Conservation (phyloP, 2,888 invertebrate species). For the Teinopalpus imperialis region DNA sequence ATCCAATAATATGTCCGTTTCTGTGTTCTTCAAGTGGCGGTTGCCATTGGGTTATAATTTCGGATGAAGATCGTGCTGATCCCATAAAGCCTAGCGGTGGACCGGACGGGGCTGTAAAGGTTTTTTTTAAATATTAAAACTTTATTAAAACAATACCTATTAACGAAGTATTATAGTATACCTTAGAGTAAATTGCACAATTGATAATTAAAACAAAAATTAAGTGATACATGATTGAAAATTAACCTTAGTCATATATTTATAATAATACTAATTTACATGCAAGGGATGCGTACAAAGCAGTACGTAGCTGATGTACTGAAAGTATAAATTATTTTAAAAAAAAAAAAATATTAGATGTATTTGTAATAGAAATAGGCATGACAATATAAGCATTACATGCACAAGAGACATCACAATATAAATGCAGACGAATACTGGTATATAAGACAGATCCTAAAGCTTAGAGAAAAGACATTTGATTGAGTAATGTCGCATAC, state of each 20-base stretch:
- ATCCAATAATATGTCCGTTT: constrained; percentile 97
- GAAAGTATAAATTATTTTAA: constrained; percentile 6
- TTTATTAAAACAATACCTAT: too few species aligned
- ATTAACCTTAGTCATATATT: background rate
- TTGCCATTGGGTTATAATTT: constrained; percentile 98
- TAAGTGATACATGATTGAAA: background rate
- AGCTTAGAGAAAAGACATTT: constrained; percentile 13
- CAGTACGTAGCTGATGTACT: constrained; percentile 13
- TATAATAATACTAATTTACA: constrained; percentile 11
- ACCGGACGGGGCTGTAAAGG: constrained; percentile 94
- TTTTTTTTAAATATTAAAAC: too few species aligned
- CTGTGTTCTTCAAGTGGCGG: constrained; percentile 96
- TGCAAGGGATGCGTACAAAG: constrained; percentile 22
- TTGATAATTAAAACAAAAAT: too few species aligned
- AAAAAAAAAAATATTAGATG: too few species aligned
- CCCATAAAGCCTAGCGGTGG: constrained; percentile 97
- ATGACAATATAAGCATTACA: constrained; percentile 20
- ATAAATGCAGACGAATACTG: constrained; percentile 14
- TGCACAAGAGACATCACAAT: constrained; percentile 18
- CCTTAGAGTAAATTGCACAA: too few species aligned
- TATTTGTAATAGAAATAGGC: constrained; percentile 5
- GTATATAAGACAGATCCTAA: constrained; percentile 10
- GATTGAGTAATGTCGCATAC: constrained; percentile 53
- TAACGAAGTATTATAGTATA: too few species aligned
- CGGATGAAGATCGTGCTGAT: constrained; percentile 95